Base-by-base conservation (phyloP, 2,797 vertebrate genomes). In the Perodicticus potto region DNA sequence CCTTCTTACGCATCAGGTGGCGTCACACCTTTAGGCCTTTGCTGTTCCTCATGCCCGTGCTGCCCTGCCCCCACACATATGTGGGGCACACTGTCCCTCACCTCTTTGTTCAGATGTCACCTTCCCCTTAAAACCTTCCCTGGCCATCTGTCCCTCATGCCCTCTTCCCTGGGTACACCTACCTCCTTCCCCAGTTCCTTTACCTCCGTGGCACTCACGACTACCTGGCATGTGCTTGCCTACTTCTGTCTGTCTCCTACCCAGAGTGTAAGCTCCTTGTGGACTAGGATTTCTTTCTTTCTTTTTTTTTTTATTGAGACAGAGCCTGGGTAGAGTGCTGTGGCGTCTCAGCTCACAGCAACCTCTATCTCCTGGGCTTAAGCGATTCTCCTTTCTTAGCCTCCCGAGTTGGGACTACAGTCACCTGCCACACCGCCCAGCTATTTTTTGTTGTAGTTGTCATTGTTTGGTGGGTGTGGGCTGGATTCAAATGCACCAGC, bases 11-110 rank as follows among this genome's bases (percentile, higher is more conserved):
- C 4, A 1, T 2, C n/a, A 49, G 32, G 12, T 6, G 3, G 0
- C 0, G 43, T 17, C 40, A 32, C 55, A 70, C 84, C 43, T 29
- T 14, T 7, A 29, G 84, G 22, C 67, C 76, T 95, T 86, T 29
- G 10, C 40, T 25, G 5, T 10, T 40, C 45, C 40, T 83, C 9
- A 0, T 23, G 8, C 45, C 59, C 1, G 6, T 61, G 7, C 37
- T 13, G 29, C 27, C 63, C 25, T 85, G 43, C n/a, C 23, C 57
- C 23, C 32, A 34, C 49, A 16, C 17, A 6, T 29, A n/a, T 11
- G 4, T 45, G 0, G 25, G 3, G 11, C 73, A 72, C 73, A 7
- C 77, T 63, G 17, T 17, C 29, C 59, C 25, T 17, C 17, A 27
- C 76, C 61, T 32, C 29, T 89, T 45, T 8, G 29, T 45, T 91